Conservation (phyloP, 2,113 vertebrate genomes). For the Percopsis transmontana region DNA sequence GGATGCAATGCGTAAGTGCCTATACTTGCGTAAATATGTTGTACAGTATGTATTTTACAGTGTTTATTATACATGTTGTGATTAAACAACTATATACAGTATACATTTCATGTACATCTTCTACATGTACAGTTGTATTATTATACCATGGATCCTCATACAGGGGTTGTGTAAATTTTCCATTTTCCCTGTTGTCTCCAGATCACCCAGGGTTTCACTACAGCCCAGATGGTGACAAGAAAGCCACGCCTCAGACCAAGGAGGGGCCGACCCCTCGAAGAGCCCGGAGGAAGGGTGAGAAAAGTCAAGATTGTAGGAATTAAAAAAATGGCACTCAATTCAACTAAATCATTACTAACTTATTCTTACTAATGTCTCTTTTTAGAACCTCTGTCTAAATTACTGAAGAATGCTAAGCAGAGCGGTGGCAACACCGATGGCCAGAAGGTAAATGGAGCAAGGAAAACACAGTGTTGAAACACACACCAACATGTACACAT, state of each 20-base stretch:
- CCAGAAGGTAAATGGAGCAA: slow-evolving; percentile 84
- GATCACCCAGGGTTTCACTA: slow-evolving; percentile 94
- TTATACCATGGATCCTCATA: not conserved
- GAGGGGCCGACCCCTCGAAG: slow-evolving; percentile 83
- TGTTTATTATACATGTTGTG: not conserved
- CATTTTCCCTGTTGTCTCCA: slow-evolving; percentile 53
- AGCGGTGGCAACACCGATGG: slow-evolving; percentile 84
- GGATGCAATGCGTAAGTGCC: slow-evolving; percentile 93
- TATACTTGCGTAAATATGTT: too few relatives aligned
- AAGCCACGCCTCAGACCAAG: slow-evolving; percentile 75
- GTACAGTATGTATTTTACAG: too few relatives aligned
- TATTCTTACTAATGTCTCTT: slow-evolving; percentile 21
- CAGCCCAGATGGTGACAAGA: slow-evolving; percentile 82
- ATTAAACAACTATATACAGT: not conserved
- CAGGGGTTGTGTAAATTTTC: not conserved
- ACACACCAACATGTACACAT: not conserved
- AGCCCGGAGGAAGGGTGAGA: slow-evolving; percentile 89
- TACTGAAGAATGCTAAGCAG: slow-evolving; percentile 89
- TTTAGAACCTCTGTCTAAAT: slow-evolving; percentile 90
- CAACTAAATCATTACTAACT: not conserved
- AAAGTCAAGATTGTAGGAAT: not conserved
- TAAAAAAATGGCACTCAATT: not conserved
- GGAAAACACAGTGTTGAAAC: not conserved
- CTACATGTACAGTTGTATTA: not conserved
- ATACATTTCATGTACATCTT: too few relatives aligned